phyloP scores from a whole-genome alignment of 2,888 invertebrate species.

The Mythimna albipuncta region DNA sequence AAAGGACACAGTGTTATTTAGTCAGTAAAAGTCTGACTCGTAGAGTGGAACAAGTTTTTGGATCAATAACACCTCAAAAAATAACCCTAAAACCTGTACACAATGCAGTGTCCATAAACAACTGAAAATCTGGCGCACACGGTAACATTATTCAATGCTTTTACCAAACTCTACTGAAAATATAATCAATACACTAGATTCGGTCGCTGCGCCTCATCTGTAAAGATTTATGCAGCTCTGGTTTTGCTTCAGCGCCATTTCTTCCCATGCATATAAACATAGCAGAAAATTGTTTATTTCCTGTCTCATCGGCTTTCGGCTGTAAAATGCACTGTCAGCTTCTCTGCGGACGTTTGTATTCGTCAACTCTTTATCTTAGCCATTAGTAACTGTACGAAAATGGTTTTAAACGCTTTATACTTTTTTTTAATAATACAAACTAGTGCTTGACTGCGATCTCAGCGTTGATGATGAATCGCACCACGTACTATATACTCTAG shows the following conservation, averaged over 20 bases:
- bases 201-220: slow-evolving; percentile 66
- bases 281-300: slow-evolving; percentile 68
- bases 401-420: background rate
- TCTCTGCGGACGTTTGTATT: slow-evolving; percentile 26
- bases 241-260: slow-evolving; percentile 61
- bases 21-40: no score
- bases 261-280: slow-evolving; percentile 58
- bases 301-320: slow-evolving; percentile 56
- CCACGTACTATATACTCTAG: no score
- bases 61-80: no score
- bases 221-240: slow-evolving; percentile 79
- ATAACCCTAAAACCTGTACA: background rate
- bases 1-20: no score
- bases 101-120: background rate
- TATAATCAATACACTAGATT: slow-evolving; percentile 60
- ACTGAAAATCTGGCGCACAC: slow-evolving; percentile 4
- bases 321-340: slow-evolving; percentile 16
- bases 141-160: slow-evolving; percentile 40
- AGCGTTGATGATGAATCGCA: no score
- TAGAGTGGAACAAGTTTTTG: no score
- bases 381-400: slow-evolving; percentile 33
- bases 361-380: slow-evolving; percentile 39
- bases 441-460: no score
- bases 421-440: no score
- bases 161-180: slow-evolving; percentile 41